Evolutionary conservation across 2,797 vertebrate genomes (phyloP).

Genomic region (Tolypeutes matacus): DNA sequence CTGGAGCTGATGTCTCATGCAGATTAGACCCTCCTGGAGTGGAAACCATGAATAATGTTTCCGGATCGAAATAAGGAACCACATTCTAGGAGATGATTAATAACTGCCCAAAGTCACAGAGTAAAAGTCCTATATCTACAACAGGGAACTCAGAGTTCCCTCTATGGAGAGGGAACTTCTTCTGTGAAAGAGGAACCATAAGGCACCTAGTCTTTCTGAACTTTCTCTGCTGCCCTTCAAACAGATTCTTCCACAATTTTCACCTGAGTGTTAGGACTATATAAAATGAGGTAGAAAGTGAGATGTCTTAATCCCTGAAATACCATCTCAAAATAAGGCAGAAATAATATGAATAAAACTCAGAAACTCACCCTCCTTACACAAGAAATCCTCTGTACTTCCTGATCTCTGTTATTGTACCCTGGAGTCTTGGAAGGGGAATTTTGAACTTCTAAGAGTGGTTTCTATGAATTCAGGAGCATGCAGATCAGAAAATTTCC

Average conservation of each 20-base stretch:
- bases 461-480: neutral
- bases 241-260: neutral
- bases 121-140: neutral
- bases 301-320: too few relatives aligned
- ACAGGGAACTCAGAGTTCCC: neutral
- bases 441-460: neutral
- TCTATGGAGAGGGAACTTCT: neutral
- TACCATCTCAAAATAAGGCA: neutral
- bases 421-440: accelerated
- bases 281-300: neutral
- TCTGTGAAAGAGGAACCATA: neutral
- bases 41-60: neutral
- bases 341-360: neutral
- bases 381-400: neutral
- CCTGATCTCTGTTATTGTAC: neutral
- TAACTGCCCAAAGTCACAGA: neutral
- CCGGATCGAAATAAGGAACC: neutral
- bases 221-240: neutral
- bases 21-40: neutral
- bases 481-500: neutral
- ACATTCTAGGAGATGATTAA: neutral
- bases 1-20: accelerated
- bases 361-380: neutral
- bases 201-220: neutral
- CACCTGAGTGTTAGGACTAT: neutral